Conservation (phyloP, 2,888 invertebrate species). For the Erpobdella octoculata region DNA sequence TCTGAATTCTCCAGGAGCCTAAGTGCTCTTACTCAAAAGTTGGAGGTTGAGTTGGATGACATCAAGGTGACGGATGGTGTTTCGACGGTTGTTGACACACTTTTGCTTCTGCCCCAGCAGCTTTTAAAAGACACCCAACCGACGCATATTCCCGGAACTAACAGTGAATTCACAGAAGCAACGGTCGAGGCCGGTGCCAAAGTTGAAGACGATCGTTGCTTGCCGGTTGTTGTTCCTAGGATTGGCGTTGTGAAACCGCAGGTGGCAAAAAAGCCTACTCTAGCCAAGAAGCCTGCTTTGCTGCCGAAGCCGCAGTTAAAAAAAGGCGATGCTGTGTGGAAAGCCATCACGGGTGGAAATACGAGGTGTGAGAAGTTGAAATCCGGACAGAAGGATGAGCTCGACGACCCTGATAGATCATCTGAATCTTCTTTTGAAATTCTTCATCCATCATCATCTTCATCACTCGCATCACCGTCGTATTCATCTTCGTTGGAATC, state of each 20-base stretch:
- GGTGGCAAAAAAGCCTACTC: background rate
- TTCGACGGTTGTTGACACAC: background rate
- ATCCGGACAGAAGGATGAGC: no score
- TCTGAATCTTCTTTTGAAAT: background rate
- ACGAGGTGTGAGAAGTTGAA: no score
- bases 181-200: background rate
- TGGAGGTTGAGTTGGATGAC: no score
- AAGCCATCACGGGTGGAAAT: no score
- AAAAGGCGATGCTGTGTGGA: no score
- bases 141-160: no score
- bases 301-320: background rate
- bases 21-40: background rate
- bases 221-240: background rate
- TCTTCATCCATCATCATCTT: background rate
- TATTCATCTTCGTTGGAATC: background rate
- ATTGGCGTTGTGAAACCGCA: background rate
- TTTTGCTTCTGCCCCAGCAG: background rate
- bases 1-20: conserved; percentile 3
- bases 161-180: background rate
- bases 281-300: background rate
- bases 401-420: no score
- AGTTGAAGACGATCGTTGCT: background rate
- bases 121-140: no score
- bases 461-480: background rate
- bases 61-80: background rate